A percentile compares a stretch with the other conserved stretches of the same genome.
Evolutionary conservation across 2,113 vertebrate species (phyloP).

Genomic region (Cyanoramphus novaezelandiae): DNA sequence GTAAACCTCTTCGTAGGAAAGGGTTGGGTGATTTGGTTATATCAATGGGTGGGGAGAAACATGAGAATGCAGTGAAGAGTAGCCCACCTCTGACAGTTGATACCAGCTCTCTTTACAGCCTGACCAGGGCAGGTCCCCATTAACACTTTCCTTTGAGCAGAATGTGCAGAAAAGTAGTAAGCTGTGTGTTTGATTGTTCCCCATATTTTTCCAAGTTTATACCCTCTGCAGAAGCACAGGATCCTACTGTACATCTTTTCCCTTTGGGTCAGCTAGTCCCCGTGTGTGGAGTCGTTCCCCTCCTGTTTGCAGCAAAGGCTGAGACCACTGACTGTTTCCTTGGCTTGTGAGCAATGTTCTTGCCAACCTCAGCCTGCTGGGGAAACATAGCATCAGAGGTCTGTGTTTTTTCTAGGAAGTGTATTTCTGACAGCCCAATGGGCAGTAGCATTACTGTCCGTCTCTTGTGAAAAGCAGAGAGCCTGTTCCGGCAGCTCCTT

Average conservation of each 20-base stretch:
- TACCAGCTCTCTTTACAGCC: background rate
- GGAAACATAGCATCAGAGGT: background rate
- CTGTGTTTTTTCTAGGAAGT: background rate
- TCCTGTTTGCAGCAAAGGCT: background rate
- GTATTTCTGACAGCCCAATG: background rate
- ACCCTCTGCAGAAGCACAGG: background rate
- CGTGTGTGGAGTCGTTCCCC: background rate
- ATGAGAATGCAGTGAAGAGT: background rate
- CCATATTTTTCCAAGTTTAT: background rate
- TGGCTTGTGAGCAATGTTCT: background rate
- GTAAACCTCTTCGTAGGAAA: background rate
- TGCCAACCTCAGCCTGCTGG: background rate
- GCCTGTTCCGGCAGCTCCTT: background rate
- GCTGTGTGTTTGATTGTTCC: background rate
- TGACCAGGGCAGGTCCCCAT: background rate
- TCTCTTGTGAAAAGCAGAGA: background rate
- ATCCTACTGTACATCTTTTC: background rate
- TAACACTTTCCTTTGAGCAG: background rate
- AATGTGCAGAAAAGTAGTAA: background rate
- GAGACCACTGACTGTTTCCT: background rate
- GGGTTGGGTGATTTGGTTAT: background rate
- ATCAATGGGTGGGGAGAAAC: accelerated
- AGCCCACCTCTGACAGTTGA: background rate
- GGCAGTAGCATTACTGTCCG: background rate
- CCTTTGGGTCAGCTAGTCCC: background rate